These are phyloP conservation scores for Cerastis leucographa DNA, from an alignment of 2,888 invertebrate species.

Conservation along the genomic window DNA sequence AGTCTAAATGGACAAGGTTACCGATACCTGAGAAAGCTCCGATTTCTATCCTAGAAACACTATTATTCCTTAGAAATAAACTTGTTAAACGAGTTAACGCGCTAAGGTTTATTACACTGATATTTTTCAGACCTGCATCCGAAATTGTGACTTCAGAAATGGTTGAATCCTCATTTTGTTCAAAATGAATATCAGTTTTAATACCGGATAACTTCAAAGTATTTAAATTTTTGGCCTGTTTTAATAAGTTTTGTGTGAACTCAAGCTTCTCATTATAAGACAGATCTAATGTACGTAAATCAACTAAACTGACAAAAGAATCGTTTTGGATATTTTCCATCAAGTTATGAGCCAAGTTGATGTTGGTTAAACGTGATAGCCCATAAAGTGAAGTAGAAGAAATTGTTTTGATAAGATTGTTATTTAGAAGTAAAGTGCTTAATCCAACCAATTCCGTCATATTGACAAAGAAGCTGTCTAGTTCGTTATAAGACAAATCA, in stretches of 20 bases:
- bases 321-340: conserved; percentile 67
- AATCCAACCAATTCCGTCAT: conserved; percentile 74
- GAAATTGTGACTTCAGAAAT: conserved; percentile 72
- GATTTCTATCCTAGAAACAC: conserved; percentile 69
- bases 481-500: conserved; percentile 80
- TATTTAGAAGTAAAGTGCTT: conserved; percentile 72
- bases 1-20: conserved; percentile 72
- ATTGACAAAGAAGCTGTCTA: conserved; percentile 76
- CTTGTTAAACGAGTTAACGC: conserved; percentile 66
- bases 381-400: conserved; percentile 65
- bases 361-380: conserved; percentile 66
- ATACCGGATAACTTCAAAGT: conserved; percentile 75
- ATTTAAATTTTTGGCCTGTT: conserved; percentile 64
- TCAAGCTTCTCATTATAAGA: conserved; percentile 76
- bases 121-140: conserved; percentile 69
- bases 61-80: conserved; percentile 75
- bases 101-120: conserved; percentile 70
- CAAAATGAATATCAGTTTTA: conserved; percentile 68
- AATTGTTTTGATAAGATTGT: conserved; percentile 75
- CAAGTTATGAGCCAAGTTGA: conserved; percentile 74
- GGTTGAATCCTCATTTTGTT: conserved; percentile 49
- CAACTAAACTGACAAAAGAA: conserved; percentile 69
- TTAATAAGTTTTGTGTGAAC: conserved; percentile 67
- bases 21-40: conserved; percentile 72
- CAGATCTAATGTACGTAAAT: conserved; percentile 76